Evolutionary conservation across 2,113 vertebrate species (phyloP), one percentile per base, ranked within the genome.

Genomic region (Oncorhynchus tshawytscha): DNA sequence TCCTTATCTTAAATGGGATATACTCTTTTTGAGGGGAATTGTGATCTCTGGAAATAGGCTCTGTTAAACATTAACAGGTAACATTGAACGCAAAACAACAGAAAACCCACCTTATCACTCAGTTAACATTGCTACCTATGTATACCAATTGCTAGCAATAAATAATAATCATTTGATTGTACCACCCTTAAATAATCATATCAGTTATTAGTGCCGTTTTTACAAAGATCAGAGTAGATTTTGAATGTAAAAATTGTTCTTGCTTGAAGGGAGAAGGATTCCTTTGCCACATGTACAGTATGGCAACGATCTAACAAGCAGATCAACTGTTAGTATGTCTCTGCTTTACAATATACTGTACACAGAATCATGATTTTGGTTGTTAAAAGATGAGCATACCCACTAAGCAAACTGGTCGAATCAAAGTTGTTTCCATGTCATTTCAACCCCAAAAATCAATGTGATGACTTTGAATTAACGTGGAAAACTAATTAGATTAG

Each of bases 81-180:
- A 78, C 72, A 80, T 83, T 81, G 54, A 73, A 70, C 79, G 82
- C 74, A 70, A 87, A 81, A 39, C 54, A 71, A 78, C 84, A 69
- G 54, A 71, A 82, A 49, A 48, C 83, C 74, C 72, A 84, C 73
- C 73, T 64, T 65, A 66, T 84, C 62, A 71, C 45, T 81, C 66
- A 72, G 67, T 88, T 86, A n/a, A 48, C 15, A 51, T 71, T 74
- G 7, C n/a, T 69, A 74, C 67, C 71, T 73, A 78, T 82, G 84
- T 68, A 62, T 76, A 76, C 81, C 59, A 80, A 79, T 72, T 68
- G 64, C 18, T 73, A 81, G 51, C n/a, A 7, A 59, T 77, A 70
- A 86, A 82, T 82, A 77, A 75, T 54, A 78, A 74, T 54, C 75
- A 84, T 83, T 77, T 90, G 91, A 92, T 92, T 92, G 91, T 92